A percentile compares a stretch with the other conserved stretches of the same genome.
Evolutionary conservation across 1,140 invertebrate genomes (phyloP).

Genomic region (Aphelinus certus): DNA sequence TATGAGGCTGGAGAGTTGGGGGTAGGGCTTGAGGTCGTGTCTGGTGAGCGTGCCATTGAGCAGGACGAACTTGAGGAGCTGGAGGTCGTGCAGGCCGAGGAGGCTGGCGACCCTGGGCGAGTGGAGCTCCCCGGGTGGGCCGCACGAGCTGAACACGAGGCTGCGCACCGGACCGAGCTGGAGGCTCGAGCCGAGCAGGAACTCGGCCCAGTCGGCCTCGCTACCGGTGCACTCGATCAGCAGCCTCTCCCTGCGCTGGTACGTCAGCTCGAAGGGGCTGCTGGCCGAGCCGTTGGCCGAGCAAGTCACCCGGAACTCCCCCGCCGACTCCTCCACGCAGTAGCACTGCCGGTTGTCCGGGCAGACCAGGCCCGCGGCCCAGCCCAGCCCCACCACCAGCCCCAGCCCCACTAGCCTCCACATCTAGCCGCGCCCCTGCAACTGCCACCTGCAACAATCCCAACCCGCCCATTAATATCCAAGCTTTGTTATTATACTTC

Average conservation of each 20-base stretch:
- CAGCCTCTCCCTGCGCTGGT: slow-evolving; percentile 11
- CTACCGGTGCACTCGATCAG: slow-evolving; percentile 24
- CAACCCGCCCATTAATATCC: too few species aligned
- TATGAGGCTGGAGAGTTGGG: slow-evolving; percentile 4
- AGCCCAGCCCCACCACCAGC: not conserved
- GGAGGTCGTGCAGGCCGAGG: slow-evolving; percentile 7
- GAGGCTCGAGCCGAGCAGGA: slow-evolving; percentile 20
- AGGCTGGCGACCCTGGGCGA: slow-evolving; percentile 6
- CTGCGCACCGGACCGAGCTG: not conserved
- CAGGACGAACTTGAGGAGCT: not conserved
- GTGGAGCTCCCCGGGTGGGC: slow-evolving; percentile 5
- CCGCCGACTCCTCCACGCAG: slow-evolving; percentile 25
- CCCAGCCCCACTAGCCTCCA: not conserved
- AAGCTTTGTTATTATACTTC: too few species aligned
- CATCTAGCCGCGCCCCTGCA: too few species aligned
- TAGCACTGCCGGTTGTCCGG: slow-evolving; percentile 34
- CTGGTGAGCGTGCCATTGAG: slow-evolving; percentile 9
- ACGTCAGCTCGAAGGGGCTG: slow-evolving; percentile 18
- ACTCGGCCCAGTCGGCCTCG: slow-evolving; percentile 26
- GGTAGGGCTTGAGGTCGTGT: slow-evolving; percentile 24
- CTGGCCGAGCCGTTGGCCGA: not conserved
- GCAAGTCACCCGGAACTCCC: slow-evolving; percentile 27
- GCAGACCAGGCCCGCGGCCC: slow-evolving; percentile 9
- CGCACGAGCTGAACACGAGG: slow-evolving; percentile 22
- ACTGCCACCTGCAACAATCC: too few species aligned